A percentile compares a stretch with the other conserved stretches of the same genome.
Conservation (phyloP, 2,888 invertebrate genomes). For the Sialis fuliginosa region DNA sequence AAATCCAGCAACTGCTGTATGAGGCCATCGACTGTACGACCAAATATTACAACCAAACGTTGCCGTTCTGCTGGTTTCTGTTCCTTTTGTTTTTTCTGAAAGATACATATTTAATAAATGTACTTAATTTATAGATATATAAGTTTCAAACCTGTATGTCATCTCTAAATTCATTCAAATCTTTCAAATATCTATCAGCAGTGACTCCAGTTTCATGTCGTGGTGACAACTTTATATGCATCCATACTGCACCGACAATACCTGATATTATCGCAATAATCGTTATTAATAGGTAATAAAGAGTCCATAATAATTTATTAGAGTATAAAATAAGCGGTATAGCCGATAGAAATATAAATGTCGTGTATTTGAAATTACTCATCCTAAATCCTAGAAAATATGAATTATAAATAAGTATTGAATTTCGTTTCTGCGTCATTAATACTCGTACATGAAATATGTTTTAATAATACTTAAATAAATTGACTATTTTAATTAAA, state of each 20-base stretch:
- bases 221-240: slow-evolving; percentile 44
- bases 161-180: slow-evolving; percentile 38
- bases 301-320: neutral
- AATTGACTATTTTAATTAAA: no score
- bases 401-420: no score
- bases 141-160: slow-evolving; percentile 35
- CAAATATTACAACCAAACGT: slow-evolving; percentile 62
- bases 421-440: no score
- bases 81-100: slow-evolving; percentile 6
- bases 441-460: no score
- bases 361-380: neutral
- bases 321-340: neutral
- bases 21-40: slow-evolving; percentile 67
- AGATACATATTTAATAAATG: neutral
- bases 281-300: slow-evolving; percentile 11
- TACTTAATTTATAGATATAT: neutral
- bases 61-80: slow-evolving; percentile 9
- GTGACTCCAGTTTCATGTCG: slow-evolving; percentile 43
- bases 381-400: neutral
- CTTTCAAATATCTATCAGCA: slow-evolving; percentile 39
- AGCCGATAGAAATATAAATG: neutral
- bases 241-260: slow-evolving; percentile 32
- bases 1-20: slow-evolving; percentile 69
- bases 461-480: no score
- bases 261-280: slow-evolving; percentile 19